phyloP scores from a whole-genome alignment of 2,797 vertebrate species.

The Melanotaenia pygmaea region DNA sequence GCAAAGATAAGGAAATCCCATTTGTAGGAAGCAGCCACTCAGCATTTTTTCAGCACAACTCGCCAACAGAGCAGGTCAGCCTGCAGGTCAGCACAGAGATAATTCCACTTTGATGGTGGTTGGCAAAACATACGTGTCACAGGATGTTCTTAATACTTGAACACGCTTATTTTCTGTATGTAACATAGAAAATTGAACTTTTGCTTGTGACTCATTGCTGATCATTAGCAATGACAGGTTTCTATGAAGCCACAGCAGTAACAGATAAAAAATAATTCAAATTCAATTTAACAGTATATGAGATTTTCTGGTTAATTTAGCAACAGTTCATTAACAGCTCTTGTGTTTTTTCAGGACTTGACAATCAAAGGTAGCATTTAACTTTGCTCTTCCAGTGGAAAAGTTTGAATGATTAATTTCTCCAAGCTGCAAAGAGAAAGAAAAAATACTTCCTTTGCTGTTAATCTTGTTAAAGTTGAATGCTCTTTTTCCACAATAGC shows the following conservation, averaged over 20 bases:
- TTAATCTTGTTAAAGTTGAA: conserved; percentile 7
- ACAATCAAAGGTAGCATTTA: neutral
- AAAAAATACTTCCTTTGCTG: conserved; percentile 13
- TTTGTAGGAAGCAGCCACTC: conserved; percentile 74
- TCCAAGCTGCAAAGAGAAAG: conserved; percentile 21
- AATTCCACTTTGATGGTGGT: conserved; percentile 43
- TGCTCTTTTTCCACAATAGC: conserved; percentile 2
- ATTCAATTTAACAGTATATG: neutral
- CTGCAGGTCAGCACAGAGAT: conserved; percentile 60
- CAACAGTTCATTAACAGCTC: conserved; percentile 15
- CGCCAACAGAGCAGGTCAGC: conserved; percentile 67
- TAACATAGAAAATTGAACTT: conserved; percentile 22
- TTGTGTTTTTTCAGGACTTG: conserved; percentile 15
- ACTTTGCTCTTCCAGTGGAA: conserved; percentile 23
- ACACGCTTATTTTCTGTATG: conserved; percentile 37
- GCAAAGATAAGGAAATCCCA: conserved; percentile 80
- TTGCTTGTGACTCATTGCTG: neutral
- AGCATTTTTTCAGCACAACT: conserved; percentile 70
- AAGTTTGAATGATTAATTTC: conserved; percentile 36
- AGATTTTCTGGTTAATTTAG: conserved; percentile 12
- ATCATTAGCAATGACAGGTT: conserved; percentile 4
- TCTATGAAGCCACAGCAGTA: conserved; percentile 13
- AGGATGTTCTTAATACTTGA: conserved; percentile 46
- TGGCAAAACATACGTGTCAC: conserved; percentile 38
- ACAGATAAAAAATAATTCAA: conserved; percentile 19